phyloP scores from a whole-genome alignment of 2,888 invertebrate genomes.

The Zonitis immaculata region DNA sequence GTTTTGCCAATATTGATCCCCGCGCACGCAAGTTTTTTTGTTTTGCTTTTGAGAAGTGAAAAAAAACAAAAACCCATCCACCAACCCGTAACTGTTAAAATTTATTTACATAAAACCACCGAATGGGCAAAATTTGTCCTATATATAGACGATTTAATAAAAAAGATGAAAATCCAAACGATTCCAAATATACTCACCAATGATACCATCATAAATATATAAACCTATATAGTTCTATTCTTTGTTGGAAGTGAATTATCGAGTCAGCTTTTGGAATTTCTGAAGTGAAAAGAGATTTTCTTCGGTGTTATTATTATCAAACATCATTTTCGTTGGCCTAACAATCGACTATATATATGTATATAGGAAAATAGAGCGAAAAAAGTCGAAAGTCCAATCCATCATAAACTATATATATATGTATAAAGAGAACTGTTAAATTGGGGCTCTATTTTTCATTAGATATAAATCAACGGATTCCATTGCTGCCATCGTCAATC shows the following conservation, averaged over 20 bases:
- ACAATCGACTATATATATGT: conserved; percentile 18
- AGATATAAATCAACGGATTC: conserved; percentile 23
- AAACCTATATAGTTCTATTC: no score
- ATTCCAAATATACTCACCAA: conserved; percentile 37
- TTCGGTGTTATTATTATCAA: background rate
- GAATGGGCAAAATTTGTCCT: no score
- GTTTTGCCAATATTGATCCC: background rate
- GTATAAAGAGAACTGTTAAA: no score
- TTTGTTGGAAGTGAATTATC: conserved; percentile 37
- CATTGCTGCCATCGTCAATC: conserved; percentile 17
- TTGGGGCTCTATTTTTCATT: conserved; percentile 26
- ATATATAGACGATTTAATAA: no score
- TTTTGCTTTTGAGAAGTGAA: no score
- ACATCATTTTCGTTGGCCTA: background rate
- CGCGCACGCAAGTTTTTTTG: no score
- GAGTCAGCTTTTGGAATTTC: conserved; percentile 31
- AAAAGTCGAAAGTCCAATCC: conserved; percentile 32
- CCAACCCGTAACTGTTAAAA: no score
- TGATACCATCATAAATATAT: conserved; percentile 33
- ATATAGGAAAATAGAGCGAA: no score
- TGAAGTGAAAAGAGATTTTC: conserved; percentile 26
- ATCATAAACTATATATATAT: conserved; percentile 36
- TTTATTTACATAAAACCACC: no score
- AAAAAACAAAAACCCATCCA: no score
- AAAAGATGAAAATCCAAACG: conserved; percentile 36